A percentile compares a stretch with the other conserved stretches of the same genome.
phyloP scores from a whole-genome alignment of 2,797 vertebrate genomes.

The Lophotriccus pileatus region DNA sequence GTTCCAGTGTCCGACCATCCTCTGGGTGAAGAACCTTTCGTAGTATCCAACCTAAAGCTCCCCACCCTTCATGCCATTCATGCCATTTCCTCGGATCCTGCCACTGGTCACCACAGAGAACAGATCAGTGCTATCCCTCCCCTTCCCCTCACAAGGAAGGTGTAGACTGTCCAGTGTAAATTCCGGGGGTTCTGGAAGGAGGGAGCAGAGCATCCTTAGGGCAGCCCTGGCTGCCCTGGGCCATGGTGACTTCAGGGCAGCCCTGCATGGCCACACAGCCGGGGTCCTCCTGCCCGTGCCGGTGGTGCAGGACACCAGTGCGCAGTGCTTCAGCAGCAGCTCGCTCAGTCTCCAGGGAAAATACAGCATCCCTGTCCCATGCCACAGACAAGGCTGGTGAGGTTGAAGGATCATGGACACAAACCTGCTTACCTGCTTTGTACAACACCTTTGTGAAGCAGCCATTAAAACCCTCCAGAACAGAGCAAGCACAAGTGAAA shows the following conservation, averaged over 20 bases:
- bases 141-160: background rate
- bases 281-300: background rate
- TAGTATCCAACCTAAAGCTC: too few species aligned
- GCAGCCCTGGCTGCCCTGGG: background rate
- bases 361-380: too few species aligned
- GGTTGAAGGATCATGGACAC: rapidly evolving
- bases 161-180: background rate
- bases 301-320: rapidly evolving
- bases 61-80: background rate
- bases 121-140: background rate
- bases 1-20: background rate
- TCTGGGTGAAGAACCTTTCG: background rate
- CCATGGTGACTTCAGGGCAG: too few species aligned
- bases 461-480: background rate
- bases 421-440: background rate
- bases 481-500: background rate
- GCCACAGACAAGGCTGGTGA: too few species aligned
- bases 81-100: too few species aligned
- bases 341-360: background rate
- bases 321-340: background rate
- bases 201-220: background rate
- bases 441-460: background rate
- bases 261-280: background rate
- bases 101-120: background rate
- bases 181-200: rapidly evolving